Evolutionary conservation across 2,113 vertebrate species (phyloP), one percentile per base, ranked within the genome.

Genomic region (Brachyhypopomus gauderio): DNA sequence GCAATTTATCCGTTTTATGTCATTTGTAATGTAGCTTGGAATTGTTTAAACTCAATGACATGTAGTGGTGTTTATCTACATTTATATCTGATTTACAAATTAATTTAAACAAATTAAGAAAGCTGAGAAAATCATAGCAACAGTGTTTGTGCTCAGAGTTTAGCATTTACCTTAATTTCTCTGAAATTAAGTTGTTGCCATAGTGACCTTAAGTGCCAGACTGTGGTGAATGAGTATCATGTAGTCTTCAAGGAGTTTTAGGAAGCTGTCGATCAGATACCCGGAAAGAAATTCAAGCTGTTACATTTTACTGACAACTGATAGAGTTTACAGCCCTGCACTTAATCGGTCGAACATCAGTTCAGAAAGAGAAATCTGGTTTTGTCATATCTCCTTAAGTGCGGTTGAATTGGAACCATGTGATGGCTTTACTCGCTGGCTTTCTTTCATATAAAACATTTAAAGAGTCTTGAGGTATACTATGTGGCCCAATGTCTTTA

Each of bases 341-440:
- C 62, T 82, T 76, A 66, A 72, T 76, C n/a, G n/a, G 71, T 63
- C 75, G 45, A 72, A 67, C 64, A 64, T 80, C 5, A 45, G 52
- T 55, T 67, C 20, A 52, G n/a, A 7, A 66, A 22, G 36, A 58
- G 27, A 63, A 64, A 69, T 85, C 85, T 85, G 87, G 58, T 84
- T 82, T 84, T 84, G 55, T 66, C 55, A 67, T 74, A 64, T 67
- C 76, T 72, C 45, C 67, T 34, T 69, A 79, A 77, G 72, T 60
- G 67, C 36, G 48, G 59, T 77, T 79, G 72, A 83, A 86, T 78
- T 84, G 72, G 72, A 79, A 87, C 83, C 79, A 74, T 67, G 75
- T 85, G 82, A 84, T 72, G 70, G 75, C 63, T 23, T 83, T 60
- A 77, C 63, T 71, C 55, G 66, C 77, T 77, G 67, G 70, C 75